Evolutionary conservation across 2,888 invertebrate species (phyloP).

Genomic region (Boloria selene): DNA sequence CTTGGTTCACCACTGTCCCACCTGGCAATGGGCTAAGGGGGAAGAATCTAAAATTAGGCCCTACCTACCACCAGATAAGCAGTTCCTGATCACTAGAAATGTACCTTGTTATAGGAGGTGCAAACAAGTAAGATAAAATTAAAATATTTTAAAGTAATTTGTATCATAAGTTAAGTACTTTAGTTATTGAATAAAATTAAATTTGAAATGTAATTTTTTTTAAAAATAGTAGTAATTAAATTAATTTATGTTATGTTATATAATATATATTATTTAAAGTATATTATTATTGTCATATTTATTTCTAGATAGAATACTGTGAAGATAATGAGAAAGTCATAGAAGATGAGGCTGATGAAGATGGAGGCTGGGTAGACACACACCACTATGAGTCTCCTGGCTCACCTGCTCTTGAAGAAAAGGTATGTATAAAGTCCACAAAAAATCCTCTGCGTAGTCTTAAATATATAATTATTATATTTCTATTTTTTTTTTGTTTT

Average conservation of each 20-base stretch:
- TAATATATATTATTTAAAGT: too few relatives aligned
- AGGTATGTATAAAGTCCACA: conserved; percentile 59
- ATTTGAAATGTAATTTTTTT: too few relatives aligned
- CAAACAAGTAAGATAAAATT: conserved; percentile 85
- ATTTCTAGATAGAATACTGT: conserved; percentile 93
- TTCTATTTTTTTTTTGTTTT: too few relatives aligned
- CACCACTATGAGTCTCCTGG: conserved; percentile 91
- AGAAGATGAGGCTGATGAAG: conserved; percentile 91
- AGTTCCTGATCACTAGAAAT: conserved; percentile 97
- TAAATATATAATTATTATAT: too few relatives aligned
- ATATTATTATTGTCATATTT: not conserved
- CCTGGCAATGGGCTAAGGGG: conserved; percentile 99
- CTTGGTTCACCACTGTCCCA: conserved; percentile 99
- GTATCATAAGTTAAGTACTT: too few relatives aligned
- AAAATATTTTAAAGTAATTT: not conserved
- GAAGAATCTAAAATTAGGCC: conserved; percentile 94
- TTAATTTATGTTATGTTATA: too few relatives aligned
- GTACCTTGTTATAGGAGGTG: conserved; percentile 98
- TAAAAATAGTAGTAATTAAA: too few relatives aligned
- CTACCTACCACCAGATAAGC: conserved; percentile 96
- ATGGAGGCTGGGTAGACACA: conserved; percentile 99
- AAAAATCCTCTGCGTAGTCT: too few relatives aligned
- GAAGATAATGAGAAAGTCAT: conserved; percentile 95
- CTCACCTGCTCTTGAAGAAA: conserved; percentile 87
- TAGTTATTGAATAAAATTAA: too few relatives aligned